These are phyloP conservation scores for Lycaena phlaeas DNA, from an alignment of 2,888 invertebrate genomes.

Conservation along the genomic window DNA sequence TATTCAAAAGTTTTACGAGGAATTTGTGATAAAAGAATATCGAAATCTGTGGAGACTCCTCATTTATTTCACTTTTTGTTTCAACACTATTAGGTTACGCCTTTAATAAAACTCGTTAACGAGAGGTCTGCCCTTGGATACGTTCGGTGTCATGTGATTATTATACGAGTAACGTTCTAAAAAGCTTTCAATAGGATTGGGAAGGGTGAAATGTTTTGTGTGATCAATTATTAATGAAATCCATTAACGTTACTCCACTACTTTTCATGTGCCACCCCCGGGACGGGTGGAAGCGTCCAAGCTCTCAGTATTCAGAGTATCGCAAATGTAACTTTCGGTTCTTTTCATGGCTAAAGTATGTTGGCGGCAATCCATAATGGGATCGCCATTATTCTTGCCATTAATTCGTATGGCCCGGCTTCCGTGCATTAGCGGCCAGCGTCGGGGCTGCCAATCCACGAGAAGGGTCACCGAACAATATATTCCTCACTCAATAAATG, in stretches of 20 bases:
- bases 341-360: slow-evolving; percentile 74
- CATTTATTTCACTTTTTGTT: background rate
- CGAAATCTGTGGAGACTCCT: slow-evolving; percentile 31
- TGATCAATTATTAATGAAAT: slow-evolving; percentile 12
- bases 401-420: slow-evolving; percentile 70
- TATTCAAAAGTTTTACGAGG: slow-evolving; percentile 67
- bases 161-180: background rate
- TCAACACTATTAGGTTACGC: background rate
- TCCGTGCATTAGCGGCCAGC: slow-evolving; percentile 70
- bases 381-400: slow-evolving; percentile 74
- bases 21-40: slow-evolving; percentile 56
- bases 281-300: slow-evolving; percentile 40
- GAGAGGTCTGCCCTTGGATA: background rate
- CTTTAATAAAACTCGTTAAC: background rate
- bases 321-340: slow-evolving; percentile 74
- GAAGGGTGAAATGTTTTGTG: slow-evolving; percentile 6
- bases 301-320: slow-evolving; percentile 72
- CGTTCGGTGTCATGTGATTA: background rate
- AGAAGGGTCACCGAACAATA: slow-evolving; percentile 40
- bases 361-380: slow-evolving; percentile 75
- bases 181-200: slow-evolving; percentile 7
- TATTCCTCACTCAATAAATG: slow-evolving; percentile 20
- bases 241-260: slow-evolving; percentile 28
- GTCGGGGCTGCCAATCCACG: slow-evolving; percentile 58
- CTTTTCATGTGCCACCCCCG: slow-evolving; percentile 34